Evolutionary conservation across 2,888 invertebrate species (phyloP).

Genomic region (Ectemnius continuus): DNA sequence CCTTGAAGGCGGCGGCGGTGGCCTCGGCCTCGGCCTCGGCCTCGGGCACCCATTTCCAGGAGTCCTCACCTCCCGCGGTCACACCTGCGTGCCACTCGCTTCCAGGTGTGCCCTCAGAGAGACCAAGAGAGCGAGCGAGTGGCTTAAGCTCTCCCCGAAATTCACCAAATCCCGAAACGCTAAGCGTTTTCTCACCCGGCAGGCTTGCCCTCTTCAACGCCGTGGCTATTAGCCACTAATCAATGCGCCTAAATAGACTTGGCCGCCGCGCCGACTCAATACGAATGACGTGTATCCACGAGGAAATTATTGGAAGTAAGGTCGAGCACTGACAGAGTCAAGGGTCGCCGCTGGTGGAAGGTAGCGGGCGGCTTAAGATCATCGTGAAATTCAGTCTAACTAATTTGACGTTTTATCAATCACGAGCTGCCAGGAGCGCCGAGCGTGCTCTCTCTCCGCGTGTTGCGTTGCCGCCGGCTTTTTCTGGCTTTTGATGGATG

Average conservation of each 20-base stretch:
- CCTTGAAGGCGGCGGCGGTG: conserved; percentile 58
- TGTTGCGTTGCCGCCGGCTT: conserved; percentile 41
- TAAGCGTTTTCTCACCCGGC: conserved; percentile 24
- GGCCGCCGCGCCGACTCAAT: not conserved
- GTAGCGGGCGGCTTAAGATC: conserved; percentile 32
- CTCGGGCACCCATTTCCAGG: conserved; percentile 36
- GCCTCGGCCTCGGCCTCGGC: too few relatives aligned
- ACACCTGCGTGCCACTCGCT: conserved; percentile 57
- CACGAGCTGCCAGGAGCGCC: conserved; percentile 63
- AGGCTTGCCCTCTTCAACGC: conserved; percentile 24
- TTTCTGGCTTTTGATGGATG: conserved; percentile 67
- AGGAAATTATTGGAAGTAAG: not conserved
- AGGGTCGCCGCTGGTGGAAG: not conserved
- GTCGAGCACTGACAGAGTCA: not conserved
- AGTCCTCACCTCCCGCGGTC: conserved; percentile 41
- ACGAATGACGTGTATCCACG: not conserved
- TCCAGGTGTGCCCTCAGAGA: conserved; percentile 62
- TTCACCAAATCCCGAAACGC: conserved; percentile 32
- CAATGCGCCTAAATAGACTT: conserved; percentile 34
- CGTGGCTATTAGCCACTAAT: conserved; percentile 33
- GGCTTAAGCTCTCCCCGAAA: conserved; percentile 29
- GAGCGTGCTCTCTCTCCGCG: conserved; percentile 46
- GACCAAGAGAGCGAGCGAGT: not conserved
- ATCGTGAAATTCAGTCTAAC: conserved; percentile 62
- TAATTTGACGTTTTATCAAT: conserved; percentile 77